A percentile compares a stretch with the other conserved stretches of the same genome.
Conservation (phyloP, 2,888 invertebrate species). For the Dasysyrphus albostriatus region DNA sequence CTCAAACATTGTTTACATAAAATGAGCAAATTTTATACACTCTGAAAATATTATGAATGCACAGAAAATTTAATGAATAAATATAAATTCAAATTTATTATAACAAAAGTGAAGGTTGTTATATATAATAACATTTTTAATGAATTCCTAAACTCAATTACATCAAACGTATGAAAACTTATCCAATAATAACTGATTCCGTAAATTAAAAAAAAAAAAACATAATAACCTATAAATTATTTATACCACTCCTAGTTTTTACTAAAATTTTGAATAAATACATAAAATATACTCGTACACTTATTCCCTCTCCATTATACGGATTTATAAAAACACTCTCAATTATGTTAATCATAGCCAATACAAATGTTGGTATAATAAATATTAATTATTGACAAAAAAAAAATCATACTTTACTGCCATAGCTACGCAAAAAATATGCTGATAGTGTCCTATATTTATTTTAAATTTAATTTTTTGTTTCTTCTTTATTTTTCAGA, state of each 20-base stretch:
- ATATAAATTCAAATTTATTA: not conserved
- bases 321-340: conserved; percentile 1
- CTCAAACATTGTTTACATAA: no score
- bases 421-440: not conserved
- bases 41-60: not conserved
- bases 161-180: not conserved
- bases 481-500: conserved; percentile 38
- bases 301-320: not conserved
- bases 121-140: not conserved
- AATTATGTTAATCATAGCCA: conserved; percentile 16
- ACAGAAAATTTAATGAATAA: not conserved
- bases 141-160: conserved; percentile 23
- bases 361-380: conserved; percentile 5
- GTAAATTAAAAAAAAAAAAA: not conserved
- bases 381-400: conserved; percentile 9
- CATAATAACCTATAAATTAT: not conserved
- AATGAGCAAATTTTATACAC: no score
- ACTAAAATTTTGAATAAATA: not conserved
- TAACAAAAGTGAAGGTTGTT: not conserved
- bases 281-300: not conserved
- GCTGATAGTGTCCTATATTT: conserved; percentile 7
- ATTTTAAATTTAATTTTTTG: conserved; percentile 25
- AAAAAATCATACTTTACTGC: not conserved
- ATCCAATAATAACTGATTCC: not conserved
- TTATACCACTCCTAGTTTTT: not conserved